Conservation (phyloP, 2,797 vertebrate genomes). For the Macroramphosus scolopax region DNA sequence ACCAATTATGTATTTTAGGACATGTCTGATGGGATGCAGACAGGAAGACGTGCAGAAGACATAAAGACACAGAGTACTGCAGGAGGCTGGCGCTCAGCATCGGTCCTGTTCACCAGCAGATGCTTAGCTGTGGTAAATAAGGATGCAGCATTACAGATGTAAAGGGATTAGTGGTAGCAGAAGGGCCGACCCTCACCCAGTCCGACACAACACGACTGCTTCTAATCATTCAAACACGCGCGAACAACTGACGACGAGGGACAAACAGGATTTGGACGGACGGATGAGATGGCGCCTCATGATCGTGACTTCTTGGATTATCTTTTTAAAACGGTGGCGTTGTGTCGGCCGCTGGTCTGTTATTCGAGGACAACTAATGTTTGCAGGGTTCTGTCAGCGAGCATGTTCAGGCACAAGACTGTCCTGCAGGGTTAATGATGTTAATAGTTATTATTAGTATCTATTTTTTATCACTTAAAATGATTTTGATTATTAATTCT, state of each 20-base stretch:
- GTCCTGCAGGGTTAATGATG: no score
- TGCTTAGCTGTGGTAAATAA: conserved; percentile 36
- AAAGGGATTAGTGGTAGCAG: conserved; percentile 59
- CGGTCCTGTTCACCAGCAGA: conserved; percentile 31
- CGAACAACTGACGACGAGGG: neutral
- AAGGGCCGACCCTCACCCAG: conserved; percentile 39
- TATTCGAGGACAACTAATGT: no score
- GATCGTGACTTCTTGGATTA: conserved; percentile 55
- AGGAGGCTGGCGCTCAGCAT: conserved; percentile 15
- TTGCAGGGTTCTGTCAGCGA: no score
- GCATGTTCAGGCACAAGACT: no score
- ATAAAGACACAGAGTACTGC: neutral
- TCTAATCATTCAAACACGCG: conserved; percentile 48
- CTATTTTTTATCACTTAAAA: no score
- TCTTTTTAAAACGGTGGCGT: conserved; percentile 34
- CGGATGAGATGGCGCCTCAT: conserved; percentile 21
- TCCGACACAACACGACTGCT: conserved; percentile 25
- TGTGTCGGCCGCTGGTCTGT: no score
- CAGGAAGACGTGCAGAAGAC: conserved; percentile 1
- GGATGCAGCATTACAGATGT: conserved; percentile 46
- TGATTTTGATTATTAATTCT: no score
- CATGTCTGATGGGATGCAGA: conserved; percentile 36
- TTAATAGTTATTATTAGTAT: no score
- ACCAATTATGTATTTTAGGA: conserved; percentile 38
- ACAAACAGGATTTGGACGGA: conserved; percentile 36